Percentiles rank a stretch among this genome's conserved stretches.
phyloP scores from a whole-genome alignment of 1,140 invertebrate genomes.

The Lepidostoma basale region DNA sequence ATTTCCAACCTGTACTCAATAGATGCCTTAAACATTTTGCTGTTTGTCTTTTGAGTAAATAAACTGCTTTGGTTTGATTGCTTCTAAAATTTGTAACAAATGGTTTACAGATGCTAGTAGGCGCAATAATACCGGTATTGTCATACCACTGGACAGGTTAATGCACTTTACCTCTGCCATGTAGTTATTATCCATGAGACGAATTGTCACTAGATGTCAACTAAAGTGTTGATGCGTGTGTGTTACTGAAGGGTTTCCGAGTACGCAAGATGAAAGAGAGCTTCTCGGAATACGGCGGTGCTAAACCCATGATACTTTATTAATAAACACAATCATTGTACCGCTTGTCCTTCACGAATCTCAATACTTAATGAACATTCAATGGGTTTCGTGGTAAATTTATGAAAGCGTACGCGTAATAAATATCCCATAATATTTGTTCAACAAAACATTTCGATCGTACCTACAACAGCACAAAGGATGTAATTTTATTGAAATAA shows the following conservation, averaged over 20 bases:
- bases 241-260: slow-evolving; percentile 14
- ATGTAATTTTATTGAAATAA: too few species aligned
- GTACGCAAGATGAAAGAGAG: slow-evolving; percentile 6
- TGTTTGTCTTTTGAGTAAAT: too few species aligned
- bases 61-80: too few species aligned
- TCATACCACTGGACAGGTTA: too few species aligned
- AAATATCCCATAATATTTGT: neutral
- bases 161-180: too few species aligned
- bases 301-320: neutral
- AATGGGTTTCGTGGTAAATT: neutral
- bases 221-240: slow-evolving; percentile 19
- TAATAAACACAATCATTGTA: slow-evolving; percentile 12
- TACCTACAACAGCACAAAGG: too few species aligned
- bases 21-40: too few species aligned
- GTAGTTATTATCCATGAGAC: neutral
- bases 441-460: neutral
- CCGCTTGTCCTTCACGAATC: neutral
- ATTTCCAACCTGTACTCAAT: too few species aligned
- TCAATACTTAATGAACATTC: neutral
- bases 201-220: slow-evolving; percentile 10
- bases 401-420: neutral
- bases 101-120: too few species aligned
- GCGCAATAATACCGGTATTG: too few species aligned
- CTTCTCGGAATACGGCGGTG: neutral
- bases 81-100: too few species aligned